These are phyloP conservation scores for Syngnathoides biaculeatus DNA, from an alignment of 2,113 vertebrate genomes.

Conservation along the genomic window DNA sequence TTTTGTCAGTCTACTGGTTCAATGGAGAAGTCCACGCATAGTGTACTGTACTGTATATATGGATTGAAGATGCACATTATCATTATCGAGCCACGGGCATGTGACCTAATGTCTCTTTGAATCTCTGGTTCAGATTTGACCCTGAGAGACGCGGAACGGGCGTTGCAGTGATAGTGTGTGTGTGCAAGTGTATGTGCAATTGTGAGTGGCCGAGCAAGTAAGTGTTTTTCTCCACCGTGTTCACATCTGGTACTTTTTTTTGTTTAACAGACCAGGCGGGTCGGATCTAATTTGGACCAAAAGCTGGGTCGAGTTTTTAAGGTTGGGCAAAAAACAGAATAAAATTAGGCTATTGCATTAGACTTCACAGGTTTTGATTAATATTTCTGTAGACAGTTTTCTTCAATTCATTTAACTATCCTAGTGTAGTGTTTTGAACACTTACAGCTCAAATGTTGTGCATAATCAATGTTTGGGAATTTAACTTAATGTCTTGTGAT, in stretches of 20 bases:
- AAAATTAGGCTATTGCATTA: background rate
- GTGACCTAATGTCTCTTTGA: slow-evolving; percentile 9
- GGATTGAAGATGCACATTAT: background rate
- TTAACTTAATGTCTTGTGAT: slow-evolving; percentile 31
- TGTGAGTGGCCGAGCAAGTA: slow-evolving; percentile 13
- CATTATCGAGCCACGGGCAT: slow-evolving; percentile 14
- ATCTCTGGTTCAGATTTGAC: slow-evolving; percentile 7
- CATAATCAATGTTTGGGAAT: slow-evolving; percentile 39
- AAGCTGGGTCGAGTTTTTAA: background rate
- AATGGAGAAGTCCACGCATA: background rate
- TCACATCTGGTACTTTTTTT: slow-evolving; percentile 29
- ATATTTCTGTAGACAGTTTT: slow-evolving; percentile 23
- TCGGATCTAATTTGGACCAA: slow-evolving; percentile 4
- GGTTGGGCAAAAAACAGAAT: background rate
- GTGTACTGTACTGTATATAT: background rate
- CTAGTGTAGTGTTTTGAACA: background rate
- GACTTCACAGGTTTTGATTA: slow-evolving; percentile 4
- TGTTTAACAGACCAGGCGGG: background rate
- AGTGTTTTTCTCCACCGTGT: slow-evolving; percentile 12
- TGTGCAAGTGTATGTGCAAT: background rate
- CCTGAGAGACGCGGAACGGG: slow-evolving; percentile 24
- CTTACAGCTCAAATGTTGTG: background rate
- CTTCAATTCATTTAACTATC: slow-evolving; percentile 27
- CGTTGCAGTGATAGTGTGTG: slow-evolving; percentile 23
- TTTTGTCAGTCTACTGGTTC: background rate